These are phyloP conservation scores for Drosophila mimetica DNA, from an alignment of 2,888 invertebrate genomes.

Conservation along the genomic window DNA sequence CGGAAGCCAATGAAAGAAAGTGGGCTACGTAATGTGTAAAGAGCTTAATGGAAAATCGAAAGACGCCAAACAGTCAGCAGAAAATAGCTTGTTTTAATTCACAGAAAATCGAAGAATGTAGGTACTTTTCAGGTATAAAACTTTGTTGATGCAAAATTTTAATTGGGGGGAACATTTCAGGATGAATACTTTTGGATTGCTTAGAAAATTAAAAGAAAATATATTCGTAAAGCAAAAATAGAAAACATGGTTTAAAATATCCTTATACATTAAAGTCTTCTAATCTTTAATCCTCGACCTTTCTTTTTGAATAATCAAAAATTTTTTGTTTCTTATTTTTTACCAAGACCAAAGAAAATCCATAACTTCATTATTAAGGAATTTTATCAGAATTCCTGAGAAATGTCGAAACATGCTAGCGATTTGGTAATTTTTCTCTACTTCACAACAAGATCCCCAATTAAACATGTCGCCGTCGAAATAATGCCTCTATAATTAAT, in stretches of 20 bases:
- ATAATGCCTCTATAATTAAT: slow-evolving; percentile 41
- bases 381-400: neutral
- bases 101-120: neutral
- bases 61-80: slow-evolving; percentile 7
- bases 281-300: too few species aligned
- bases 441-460: slow-evolving; percentile 16
- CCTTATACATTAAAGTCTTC: too few species aligned
- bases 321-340: too few species aligned
- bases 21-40: slow-evolving; percentile 32
- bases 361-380: neutral
- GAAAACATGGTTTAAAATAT: too few species aligned
- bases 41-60: slow-evolving; percentile 63
- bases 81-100: neutral
- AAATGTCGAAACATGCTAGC: neutral
- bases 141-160: neutral
- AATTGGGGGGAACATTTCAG: neutral
- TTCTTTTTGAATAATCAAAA: too few species aligned
- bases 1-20: slow-evolving; percentile 49
- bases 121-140: neutral
- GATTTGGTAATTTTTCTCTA: slow-evolving; percentile 8
- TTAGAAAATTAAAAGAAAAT: too few species aligned
- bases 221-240: too few species aligned
- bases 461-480: slow-evolving; percentile 20
- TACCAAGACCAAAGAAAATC: neutral
- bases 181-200: neutral